Conservation (phyloP, 2,797 vertebrate genomes). For the Agapornis canus region DNA sequence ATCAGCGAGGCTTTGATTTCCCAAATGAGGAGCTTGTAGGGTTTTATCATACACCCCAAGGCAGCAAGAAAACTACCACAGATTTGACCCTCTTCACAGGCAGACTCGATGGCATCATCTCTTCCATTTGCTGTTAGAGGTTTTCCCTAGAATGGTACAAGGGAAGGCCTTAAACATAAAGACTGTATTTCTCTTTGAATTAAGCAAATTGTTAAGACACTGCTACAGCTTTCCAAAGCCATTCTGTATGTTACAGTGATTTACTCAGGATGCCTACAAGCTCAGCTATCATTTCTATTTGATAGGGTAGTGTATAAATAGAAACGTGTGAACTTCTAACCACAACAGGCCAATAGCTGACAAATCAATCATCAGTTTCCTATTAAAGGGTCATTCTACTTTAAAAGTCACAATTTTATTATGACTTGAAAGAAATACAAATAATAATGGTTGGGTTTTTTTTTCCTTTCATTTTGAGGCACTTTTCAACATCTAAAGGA, state of each 20-base stretch:
- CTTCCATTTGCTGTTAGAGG: background rate
- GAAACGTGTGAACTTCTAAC: background rate
- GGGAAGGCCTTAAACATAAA: background rate
- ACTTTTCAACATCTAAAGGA: background rate
- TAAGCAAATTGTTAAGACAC: background rate
- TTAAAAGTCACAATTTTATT: background rate
- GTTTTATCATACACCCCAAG: background rate
- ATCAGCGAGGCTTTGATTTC: background rate
- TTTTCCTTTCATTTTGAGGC: background rate
- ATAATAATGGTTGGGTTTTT: background rate
- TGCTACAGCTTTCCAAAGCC: background rate
- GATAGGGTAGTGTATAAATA: background rate
- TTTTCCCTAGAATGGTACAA: background rate
- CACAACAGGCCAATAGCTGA: background rate
- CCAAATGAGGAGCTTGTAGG: background rate
- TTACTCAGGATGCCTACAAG: background rate
- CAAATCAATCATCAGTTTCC: background rate
- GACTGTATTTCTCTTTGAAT: background rate
- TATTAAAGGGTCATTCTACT: background rate
- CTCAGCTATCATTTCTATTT: background rate
- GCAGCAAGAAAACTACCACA: background rate
- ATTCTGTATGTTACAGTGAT: background rate
- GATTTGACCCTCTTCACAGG: background rate
- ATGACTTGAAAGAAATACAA: background rate
- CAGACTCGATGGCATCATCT: background rate